phyloP scores from a whole-genome alignment of 2,797 vertebrate genomes.

The Argyrosomus regius region DNA sequence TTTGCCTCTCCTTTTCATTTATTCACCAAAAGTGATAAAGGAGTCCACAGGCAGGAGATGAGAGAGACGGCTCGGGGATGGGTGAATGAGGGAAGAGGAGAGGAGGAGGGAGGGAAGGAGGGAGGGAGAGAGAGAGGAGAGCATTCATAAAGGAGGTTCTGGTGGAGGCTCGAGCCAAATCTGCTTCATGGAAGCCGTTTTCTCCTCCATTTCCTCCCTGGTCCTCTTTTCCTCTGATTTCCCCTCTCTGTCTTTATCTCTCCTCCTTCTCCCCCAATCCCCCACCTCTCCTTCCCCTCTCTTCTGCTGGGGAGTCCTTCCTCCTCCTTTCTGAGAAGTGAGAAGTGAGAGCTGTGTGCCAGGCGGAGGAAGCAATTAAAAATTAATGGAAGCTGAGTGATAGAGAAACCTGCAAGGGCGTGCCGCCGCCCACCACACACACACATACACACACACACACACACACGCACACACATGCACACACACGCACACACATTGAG shows the following conservation, averaged over 20 bases:
- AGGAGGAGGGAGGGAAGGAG: background rate
- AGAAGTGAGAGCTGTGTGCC: constrained; percentile 82
- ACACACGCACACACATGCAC: constrained; percentile 57
- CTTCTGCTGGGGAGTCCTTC: constrained; percentile 66
- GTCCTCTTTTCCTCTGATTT: constrained; percentile 25
- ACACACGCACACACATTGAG: constrained; percentile 44
- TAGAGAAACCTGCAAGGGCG: constrained; percentile 90
- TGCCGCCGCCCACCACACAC: constrained; percentile 77
- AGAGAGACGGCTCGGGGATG: constrained; percentile 13
- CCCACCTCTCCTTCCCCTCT: constrained; percentile 49
- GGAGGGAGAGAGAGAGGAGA: constrained; percentile 5
- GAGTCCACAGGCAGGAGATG: constrained; percentile 17
- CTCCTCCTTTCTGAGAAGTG: constrained; percentile 73
- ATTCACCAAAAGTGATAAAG: constrained; percentile 64
- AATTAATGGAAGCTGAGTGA: constrained; percentile 91
- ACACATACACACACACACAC: constrained; percentile 42
- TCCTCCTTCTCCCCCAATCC: constrained; percentile 6
- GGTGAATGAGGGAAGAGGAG: constrained; percentile 11
- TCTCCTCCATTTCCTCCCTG: constrained; percentile 41
- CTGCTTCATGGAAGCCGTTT: constrained; percentile 39
- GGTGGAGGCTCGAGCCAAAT: constrained; percentile 42
- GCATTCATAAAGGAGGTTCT: constrained; percentile 29
- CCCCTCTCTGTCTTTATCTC: background rate
- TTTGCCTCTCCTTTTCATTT: constrained; percentile 66
- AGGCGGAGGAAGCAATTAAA: constrained; percentile 92